These are phyloP conservation scores for Orthosia cruda DNA, from an alignment of 2,888 invertebrate species.

Conservation along the genomic window DNA sequence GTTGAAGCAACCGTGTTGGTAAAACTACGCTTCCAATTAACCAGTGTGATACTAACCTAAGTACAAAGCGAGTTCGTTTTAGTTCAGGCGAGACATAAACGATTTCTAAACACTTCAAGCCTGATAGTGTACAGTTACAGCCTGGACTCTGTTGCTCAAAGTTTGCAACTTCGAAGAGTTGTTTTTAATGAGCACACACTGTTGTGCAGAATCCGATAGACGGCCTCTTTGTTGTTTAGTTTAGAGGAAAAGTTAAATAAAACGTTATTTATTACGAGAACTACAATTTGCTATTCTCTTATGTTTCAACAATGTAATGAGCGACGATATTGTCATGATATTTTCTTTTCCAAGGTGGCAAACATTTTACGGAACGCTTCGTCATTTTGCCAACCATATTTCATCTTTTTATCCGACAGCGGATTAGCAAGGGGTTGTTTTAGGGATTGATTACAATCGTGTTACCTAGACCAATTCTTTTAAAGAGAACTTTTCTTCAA, in stretches of 20 bases:
- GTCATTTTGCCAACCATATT: neutral
- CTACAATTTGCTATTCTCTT: neutral
- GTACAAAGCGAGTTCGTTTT: constrained; percentile 14
- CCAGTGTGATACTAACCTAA: neutral
- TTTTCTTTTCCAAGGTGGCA: neutral
- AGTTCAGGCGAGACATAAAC: constrained; percentile 25
- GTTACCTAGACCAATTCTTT: neutral
- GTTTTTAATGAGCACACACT: constrained; percentile 39
- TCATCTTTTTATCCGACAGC: neutral
- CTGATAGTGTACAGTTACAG: constrained; percentile 32
- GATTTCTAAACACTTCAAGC: constrained; percentile 49
- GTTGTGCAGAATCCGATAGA: neutral
- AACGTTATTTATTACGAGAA: constrained; percentile 24
- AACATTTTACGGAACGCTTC: neutral
- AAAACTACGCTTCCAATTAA: neutral
- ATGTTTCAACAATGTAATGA: constrained; percentile 23
- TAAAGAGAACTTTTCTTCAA: no score
- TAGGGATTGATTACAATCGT: neutral
- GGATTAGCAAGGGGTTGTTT: neutral
- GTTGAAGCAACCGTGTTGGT: neutral
- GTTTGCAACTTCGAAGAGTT: constrained; percentile 33
- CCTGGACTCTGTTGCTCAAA: constrained; percentile 28
- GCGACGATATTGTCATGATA: neutral
- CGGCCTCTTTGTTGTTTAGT: constrained; percentile 3
- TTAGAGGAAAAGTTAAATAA: constrained; percentile 12